Evolutionary conservation across 1,140 invertebrate genomes (phyloP).

Genomic region (Rhyacophila brunnea): DNA sequence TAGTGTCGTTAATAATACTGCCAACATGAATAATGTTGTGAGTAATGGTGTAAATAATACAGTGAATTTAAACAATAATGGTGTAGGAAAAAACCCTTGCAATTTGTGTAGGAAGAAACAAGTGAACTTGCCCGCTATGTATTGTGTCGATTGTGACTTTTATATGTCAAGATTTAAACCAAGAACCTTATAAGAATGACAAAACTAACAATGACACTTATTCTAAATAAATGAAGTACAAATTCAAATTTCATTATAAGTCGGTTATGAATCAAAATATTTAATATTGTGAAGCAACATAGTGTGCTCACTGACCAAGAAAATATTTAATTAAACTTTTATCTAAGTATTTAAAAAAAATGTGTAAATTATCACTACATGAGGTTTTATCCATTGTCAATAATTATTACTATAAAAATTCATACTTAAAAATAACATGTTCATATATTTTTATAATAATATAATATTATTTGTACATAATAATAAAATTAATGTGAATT

Average conservation of each 20-base stretch:
- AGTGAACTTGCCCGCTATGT: constrained; percentile 70
- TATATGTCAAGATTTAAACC: constrained; percentile 85
- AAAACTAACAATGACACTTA: background rate
- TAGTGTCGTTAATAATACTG: constrained; percentile 13
- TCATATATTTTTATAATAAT: too few species aligned
- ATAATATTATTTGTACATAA: too few species aligned
- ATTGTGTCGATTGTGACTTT: constrained; percentile 87
- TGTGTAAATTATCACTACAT: too few species aligned
- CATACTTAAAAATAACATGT: too few species aligned
- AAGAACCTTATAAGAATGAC: constrained; percentile 37
- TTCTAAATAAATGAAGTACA: constrained; percentile 1
- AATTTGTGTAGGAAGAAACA: constrained; percentile 83
- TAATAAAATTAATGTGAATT: too few species aligned
- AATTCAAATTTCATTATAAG: background rate
- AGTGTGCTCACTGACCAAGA: too few species aligned
- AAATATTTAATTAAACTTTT: too few species aligned
- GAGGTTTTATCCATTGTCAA: too few species aligned
- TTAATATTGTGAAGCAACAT: too few species aligned
- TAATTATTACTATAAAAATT: too few species aligned
- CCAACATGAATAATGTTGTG: constrained; percentile 9
- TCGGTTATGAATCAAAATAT: too few species aligned
- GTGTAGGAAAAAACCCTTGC: constrained; percentile 62
- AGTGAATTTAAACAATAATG: constrained; percentile 27
- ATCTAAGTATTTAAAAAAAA: too few species aligned
- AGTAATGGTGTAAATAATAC: constrained; percentile 27